phyloP scores from a whole-genome alignment of 2,113 vertebrate genomes.

The Pluvianellus socialis region DNA sequence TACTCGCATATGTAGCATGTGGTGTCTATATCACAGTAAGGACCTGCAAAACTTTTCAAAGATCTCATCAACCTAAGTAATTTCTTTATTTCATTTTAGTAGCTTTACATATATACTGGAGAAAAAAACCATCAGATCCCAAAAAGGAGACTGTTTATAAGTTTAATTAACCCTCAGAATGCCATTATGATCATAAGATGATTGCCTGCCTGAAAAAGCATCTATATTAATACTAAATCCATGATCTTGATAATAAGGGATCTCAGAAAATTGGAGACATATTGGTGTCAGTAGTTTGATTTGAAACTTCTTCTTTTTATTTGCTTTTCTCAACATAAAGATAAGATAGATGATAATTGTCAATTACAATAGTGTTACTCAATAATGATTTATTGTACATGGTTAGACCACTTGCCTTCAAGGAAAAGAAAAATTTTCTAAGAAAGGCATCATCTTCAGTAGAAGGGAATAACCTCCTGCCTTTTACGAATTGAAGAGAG shows the following conservation, averaged over 20 bases:
- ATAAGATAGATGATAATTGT: background rate
- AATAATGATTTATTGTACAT: background rate
- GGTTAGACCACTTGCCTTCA: background rate
- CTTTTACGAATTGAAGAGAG: background rate
- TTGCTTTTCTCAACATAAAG: background rate
- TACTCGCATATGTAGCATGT: background rate
- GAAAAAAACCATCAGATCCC: background rate
- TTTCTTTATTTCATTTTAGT: background rate
- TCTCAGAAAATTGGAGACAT: background rate
- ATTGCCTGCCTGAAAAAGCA: background rate
- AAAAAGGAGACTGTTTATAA: background rate
- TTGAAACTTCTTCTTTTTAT: background rate
- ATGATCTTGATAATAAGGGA: background rate
- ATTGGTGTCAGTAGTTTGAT: background rate
- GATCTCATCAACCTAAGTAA: background rate
- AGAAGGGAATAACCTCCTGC: background rate
- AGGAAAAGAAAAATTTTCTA: background rate
- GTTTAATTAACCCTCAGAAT: background rate
- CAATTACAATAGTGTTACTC: background rate
- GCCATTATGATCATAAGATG: background rate
- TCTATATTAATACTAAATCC: background rate
- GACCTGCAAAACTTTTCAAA: background rate
- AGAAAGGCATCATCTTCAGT: background rate
- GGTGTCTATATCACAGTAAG: background rate
- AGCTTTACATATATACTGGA: accelerated